Conservation (phyloP, 2,888 invertebrate genomes). For the Tineola bisselliella region DNA sequence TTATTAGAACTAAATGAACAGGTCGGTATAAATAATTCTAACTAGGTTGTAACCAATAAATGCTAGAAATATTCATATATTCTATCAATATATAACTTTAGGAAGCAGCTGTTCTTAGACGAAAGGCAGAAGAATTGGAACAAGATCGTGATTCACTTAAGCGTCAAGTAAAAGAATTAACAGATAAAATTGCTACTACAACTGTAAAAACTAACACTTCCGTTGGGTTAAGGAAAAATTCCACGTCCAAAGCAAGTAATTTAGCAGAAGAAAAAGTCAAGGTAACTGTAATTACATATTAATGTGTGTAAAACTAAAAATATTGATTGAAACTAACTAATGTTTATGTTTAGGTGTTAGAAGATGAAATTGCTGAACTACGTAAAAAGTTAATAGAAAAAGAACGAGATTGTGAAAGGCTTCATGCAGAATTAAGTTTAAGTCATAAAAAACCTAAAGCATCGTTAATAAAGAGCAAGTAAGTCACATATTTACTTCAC, state of each 20-base stretch:
- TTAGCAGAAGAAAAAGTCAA: constrained; percentile 75
- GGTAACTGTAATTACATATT: constrained; percentile 38
- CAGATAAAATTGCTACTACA: constrained; percentile 72
- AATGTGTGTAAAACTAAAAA: too few relatives aligned
- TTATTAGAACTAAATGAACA: constrained; percentile 90
- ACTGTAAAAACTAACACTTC: constrained; percentile 41
- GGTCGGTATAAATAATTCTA: constrained; percentile 20
- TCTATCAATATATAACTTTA: constrained; percentile 27
- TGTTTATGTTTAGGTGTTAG: constrained; percentile 59
- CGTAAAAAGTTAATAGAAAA: constrained; percentile 83
- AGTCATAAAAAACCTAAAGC: constrained; percentile 71
- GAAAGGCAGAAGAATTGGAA: constrained; percentile 87
- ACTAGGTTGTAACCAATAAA: neutral
- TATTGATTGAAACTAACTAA: too few relatives aligned
- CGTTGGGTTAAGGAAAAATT: constrained; percentile 36
- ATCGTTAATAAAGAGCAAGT: constrained; percentile 72
- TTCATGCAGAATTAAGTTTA: constrained; percentile 76
- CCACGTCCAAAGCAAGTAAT: constrained; percentile 46
- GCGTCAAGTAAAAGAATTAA: constrained; percentile 79
- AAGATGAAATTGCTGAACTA: constrained; percentile 78
- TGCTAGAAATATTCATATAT: neutral
- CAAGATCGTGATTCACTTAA: constrained; percentile 78
- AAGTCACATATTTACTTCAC: constrained; percentile 27
- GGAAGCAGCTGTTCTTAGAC: constrained; percentile 83
- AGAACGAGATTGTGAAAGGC: constrained; percentile 80